These are phyloP conservation scores for Heteractis magnifica DNA, from an alignment of 92 coral and sea anemone species.

Conservation along the genomic window DNA sequence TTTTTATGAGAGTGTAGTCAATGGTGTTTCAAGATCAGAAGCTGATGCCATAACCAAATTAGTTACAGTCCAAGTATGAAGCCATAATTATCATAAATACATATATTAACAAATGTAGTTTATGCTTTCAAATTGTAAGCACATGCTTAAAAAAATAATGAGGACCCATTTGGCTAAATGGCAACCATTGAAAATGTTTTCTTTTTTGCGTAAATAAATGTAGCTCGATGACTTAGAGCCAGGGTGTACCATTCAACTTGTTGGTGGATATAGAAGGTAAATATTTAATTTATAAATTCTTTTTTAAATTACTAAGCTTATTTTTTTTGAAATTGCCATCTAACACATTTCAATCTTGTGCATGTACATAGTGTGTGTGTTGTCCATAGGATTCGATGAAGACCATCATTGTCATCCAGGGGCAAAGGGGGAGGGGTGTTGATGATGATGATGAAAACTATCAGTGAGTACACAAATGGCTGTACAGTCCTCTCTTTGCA, in stretches of 20 bases:
- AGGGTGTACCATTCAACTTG: conserved; percentile 65
- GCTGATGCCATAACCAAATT: conserved; percentile 57
- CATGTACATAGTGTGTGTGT: too few relatives aligned
- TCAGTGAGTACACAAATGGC: too few relatives aligned
- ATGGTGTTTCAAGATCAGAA: conserved; percentile 64
- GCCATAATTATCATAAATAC: background rate
- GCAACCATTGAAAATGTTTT: background rate
- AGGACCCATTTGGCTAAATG: background rate
- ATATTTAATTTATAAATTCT: too few relatives aligned
- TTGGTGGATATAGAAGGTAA: conserved; percentile 87
- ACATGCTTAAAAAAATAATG: background rate
- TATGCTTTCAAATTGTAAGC: background rate
- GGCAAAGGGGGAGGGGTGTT: too few relatives aligned
- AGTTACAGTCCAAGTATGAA: conserved; percentile 51
- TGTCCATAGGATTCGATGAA: too few relatives aligned
- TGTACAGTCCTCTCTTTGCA: too few relatives aligned
- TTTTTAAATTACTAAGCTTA: too few relatives aligned
- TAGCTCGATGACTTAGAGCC: conserved; percentile 61
- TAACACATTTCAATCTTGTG: too few relatives aligned
- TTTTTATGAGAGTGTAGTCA: conserved; percentile 36
- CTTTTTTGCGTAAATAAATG: background rate
- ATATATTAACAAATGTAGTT: too few relatives aligned
- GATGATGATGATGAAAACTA: too few relatives aligned
- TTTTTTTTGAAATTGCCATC: too few relatives aligned
- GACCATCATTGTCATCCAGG: too few relatives aligned